Percentiles rank a stretch among this genome's conserved stretches.
Conservation (phyloP, 1,140 invertebrate species). For the Scaptomyza graminum region DNA sequence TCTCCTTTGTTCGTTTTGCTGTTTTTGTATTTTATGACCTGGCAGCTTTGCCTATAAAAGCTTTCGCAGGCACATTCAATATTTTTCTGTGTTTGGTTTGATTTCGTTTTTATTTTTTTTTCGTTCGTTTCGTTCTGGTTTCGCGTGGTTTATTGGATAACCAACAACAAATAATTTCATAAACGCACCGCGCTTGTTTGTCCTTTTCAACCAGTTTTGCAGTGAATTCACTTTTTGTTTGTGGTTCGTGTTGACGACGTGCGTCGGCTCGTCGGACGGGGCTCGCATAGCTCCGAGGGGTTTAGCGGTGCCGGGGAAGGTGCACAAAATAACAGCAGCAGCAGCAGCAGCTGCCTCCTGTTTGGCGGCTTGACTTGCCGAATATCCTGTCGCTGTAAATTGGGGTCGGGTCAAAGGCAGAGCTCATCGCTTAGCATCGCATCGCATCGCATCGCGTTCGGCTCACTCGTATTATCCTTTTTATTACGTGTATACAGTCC, state of each 20-base stretch:
- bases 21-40: conserved; percentile 29
- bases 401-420: conserved; percentile 48
- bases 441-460: conserved; percentile 15
- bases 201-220: conserved; percentile 52
- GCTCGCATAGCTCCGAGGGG: background rate
- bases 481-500: conserved; percentile 64
- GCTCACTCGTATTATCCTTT: conserved; percentile 67
- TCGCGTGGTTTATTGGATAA: conserved; percentile 1
- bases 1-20: background rate
- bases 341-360: conserved; percentile 49
- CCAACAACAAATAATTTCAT: conserved; percentile 75
- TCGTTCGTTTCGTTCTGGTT: background rate
- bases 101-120: conserved; percentile 7
- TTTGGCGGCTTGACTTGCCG: conserved; percentile 30
- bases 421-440: background rate
- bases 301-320: background rate
- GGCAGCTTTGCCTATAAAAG: conserved; percentile 31
- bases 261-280: conserved; percentile 16
- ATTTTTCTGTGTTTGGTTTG: conserved; percentile 29
- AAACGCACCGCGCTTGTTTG: conserved; percentile 49
- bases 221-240: conserved; percentile 49
- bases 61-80: conserved; percentile 47
- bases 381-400: conserved; percentile 36
- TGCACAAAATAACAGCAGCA: conserved; percentile 9
- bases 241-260: conserved; percentile 53